phyloP scores from a whole-genome alignment of 2,888 invertebrate genomes.

The Ceriagrion tenellum region DNA sequence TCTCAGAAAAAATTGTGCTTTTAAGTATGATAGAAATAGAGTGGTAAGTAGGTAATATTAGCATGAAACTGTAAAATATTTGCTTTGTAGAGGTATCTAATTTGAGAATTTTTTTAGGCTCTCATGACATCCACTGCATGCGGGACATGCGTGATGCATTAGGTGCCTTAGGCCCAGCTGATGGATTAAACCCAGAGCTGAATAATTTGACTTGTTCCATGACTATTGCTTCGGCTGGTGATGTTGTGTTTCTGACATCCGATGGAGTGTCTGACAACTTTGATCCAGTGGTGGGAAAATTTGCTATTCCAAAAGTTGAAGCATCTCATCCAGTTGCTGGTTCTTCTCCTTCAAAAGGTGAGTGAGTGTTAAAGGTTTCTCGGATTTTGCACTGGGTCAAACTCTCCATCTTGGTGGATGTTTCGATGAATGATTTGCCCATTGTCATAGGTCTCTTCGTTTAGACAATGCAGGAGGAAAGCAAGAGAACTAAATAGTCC shows the following conservation, averaged over 20 bases:
- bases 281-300: conserved; percentile 94
- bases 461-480: no score
- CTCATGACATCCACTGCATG: conserved; percentile 90
- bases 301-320: conserved; percentile 79
- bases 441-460: no score
- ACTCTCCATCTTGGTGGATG: no score
- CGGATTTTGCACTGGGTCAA: no score
- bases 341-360: conserved; percentile 40
- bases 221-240: conserved; percentile 88
- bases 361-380: no score
- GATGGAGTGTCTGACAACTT: conserved; percentile 95
- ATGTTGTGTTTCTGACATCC: conserved; percentile 92
- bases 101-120: conserved; percentile 79
- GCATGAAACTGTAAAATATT: no score
- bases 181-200: conserved; percentile 90
- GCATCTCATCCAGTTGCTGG: not conserved
- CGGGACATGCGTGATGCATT: conserved; percentile 93
- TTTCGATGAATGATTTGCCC: no score
- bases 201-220: conserved; percentile 92
- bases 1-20: no score
- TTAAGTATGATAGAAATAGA: no score
- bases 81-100: not conserved
- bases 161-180: conserved; percentile 92
- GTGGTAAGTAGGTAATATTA: no score
- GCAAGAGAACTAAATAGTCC: no score